Conservation (phyloP, 2,113 vertebrate species). For the Chaetodon trifascialis region DNA sequence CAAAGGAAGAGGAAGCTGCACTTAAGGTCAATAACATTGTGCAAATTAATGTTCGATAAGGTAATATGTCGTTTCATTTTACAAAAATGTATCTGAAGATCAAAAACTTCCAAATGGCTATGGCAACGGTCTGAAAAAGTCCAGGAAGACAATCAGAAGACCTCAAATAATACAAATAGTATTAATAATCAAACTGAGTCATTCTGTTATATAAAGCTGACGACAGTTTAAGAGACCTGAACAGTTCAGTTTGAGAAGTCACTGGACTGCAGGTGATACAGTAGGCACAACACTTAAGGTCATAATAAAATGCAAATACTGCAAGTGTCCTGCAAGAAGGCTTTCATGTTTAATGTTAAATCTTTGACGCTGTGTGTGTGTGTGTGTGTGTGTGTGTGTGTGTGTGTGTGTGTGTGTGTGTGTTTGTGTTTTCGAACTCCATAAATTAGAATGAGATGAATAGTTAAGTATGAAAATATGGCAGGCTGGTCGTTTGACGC, state of each 20-base stretch:
- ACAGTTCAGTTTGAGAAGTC: background rate
- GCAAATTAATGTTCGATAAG: too few relatives aligned
- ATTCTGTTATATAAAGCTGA: background rate
- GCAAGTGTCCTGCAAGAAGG: slow-evolving; percentile 46
- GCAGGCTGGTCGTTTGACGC: slow-evolving; percentile 74
- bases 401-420: slow-evolving; percentile 19
- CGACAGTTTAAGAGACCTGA: background rate
- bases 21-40: too few relatives aligned
- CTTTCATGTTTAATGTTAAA: slow-evolving; percentile 46
- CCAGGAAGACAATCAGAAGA: background rate
- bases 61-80: too few relatives aligned
- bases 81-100: background rate
- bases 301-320: slow-evolving; percentile 57
- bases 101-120: background rate
- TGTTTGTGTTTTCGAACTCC: slow-evolving; percentile 42
- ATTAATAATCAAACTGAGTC: background rate
- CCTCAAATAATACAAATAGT: background rate
- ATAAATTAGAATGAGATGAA: slow-evolving; percentile 82
- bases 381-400: slow-evolving; percentile 11
- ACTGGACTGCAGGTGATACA: background rate
- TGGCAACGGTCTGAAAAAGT: background rate
- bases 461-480: slow-evolving; percentile 83
- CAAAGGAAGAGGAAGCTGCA: too few relatives aligned
- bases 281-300: slow-evolving; percentile 60
- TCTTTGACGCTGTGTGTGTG: slow-evolving; percentile 27